Conservation (phyloP, 2,797 vertebrate species). For the Syndactyla subalaris region DNA sequence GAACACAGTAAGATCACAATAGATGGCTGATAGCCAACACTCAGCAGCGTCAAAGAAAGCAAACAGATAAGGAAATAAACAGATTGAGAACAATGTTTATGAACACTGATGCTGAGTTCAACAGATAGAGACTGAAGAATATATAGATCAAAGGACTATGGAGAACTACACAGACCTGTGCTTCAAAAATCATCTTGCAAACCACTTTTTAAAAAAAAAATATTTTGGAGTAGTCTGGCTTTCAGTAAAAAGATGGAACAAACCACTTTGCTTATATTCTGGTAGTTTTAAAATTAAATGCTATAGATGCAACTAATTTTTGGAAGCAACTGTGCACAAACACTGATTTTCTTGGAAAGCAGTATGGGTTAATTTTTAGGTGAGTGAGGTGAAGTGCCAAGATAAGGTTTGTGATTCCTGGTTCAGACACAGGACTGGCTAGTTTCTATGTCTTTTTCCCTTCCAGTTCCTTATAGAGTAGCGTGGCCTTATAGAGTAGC, state of each 20-base stretch:
- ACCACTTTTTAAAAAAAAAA: background rate
- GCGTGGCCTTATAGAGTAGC: background rate
- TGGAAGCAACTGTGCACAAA: background rate
- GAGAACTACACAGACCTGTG: background rate
- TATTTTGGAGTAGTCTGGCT: slow-evolving; percentile 3
- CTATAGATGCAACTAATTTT: background rate
- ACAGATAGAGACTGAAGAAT: slow-evolving; percentile 15
- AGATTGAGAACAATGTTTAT: slow-evolving; percentile 6
- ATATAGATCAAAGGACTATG: slow-evolving; percentile 1
- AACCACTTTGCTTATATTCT: background rate
- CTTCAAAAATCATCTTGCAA: background rate
- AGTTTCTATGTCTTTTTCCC: background rate
- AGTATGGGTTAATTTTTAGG: background rate
- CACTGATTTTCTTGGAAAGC: background rate
- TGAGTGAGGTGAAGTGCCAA: background rate
- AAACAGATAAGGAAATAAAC: background rate
- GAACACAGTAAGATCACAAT: slow-evolving; percentile 35
- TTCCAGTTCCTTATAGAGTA: background rate
- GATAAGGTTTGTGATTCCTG: background rate
- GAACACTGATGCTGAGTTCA: slow-evolving; percentile 31
- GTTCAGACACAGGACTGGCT: background rate
- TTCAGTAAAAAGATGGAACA: background rate
- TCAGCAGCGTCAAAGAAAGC: background rate
- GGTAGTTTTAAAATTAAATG: background rate
- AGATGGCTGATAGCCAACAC: background rate